phyloP scores from a whole-genome alignment of 2,888 invertebrate genomes.

The Glaucopsyche alexis region DNA sequence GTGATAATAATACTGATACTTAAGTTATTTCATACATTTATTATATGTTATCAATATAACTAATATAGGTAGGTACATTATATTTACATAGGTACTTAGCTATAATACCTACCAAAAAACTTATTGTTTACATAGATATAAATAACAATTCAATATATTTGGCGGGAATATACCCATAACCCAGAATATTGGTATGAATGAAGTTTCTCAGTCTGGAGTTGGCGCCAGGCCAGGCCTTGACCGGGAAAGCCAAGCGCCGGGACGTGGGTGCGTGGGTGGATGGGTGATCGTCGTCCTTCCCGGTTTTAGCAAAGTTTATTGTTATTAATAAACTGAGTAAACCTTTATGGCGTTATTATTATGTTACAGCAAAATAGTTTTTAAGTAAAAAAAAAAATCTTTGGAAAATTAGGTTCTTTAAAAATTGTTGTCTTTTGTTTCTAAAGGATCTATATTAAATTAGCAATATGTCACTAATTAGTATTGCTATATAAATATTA shows the following conservation, averaged over 20 bases:
- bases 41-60: no score
- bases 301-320: no score
- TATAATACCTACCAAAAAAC: not conserved
- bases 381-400: no score
- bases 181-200: conserved; percentile 18
- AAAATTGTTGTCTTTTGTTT: no score
- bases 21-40: no score
- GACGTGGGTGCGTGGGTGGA: not conserved
- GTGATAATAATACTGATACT: no score
- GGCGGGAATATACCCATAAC: not conserved
- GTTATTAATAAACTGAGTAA: no score
- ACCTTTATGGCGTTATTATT: no score
- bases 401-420: no score
- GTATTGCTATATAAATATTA: not conserved
- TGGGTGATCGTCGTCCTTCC: not conserved
- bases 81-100: no score
- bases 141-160: not conserved
- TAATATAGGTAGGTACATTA: no score
- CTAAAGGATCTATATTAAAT: not conserved
- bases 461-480: not conserved
- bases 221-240: conserved; percentile 34
- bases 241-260: not conserved
- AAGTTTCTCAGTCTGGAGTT: conserved; percentile 33
- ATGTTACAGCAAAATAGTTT: no score
- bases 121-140: not conserved